Evolutionary conservation across 2,113 vertebrate species (phyloP).

Genomic region (Onychostoma macrolepis): DNA sequence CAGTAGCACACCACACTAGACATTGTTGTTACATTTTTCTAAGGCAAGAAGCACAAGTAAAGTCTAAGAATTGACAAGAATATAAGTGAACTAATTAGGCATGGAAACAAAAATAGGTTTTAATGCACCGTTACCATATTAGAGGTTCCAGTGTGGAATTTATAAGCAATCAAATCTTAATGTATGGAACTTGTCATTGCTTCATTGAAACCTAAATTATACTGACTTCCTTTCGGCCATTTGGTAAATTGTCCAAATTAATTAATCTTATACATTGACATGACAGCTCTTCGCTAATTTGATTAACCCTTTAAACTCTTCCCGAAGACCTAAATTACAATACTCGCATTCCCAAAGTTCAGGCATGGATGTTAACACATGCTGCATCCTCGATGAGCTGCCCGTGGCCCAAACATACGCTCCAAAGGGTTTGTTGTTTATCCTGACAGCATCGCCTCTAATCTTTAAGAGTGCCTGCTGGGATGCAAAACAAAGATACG

Average conservation of each 20-base stretch:
- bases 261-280: neutral
- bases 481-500: constrained; percentile 19
- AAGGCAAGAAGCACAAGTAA: neutral
- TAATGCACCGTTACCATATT: neutral
- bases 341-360: neutral
- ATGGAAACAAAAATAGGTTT: neutral
- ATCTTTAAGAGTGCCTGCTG: constrained; percentile 26
- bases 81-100: neutral
- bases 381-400: neutral
- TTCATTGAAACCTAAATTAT: neutral
- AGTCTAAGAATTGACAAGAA: neutral
- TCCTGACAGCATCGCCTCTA: constrained; percentile 13
- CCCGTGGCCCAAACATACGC: neutral
- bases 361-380: neutral
- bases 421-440: neutral
- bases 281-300: neutral
- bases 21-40: neutral
- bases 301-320: neutral
- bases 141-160: neutral
- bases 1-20: constrained; percentile 6
- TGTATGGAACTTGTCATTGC: neutral
- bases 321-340: neutral
- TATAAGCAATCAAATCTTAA: neutral
- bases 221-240: neutral
- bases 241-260: neutral